phyloP scores from a whole-genome alignment of 2,888 invertebrate genomes.

The Drepanosiphum platanoidis region DNA sequence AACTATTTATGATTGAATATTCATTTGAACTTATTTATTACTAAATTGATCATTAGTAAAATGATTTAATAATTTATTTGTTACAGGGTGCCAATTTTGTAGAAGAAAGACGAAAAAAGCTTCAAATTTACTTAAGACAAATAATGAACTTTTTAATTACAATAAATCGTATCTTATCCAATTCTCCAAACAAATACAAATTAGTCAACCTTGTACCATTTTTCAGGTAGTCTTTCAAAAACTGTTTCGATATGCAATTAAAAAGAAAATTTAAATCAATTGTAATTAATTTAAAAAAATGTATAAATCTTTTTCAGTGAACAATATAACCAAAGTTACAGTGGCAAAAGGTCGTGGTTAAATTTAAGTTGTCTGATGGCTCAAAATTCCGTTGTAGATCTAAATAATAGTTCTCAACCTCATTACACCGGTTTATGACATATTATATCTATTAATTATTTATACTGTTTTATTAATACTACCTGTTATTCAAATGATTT shows the following conservation, averaged over 20 bases:
- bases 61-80: no score
- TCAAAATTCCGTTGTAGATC: constrained; percentile 52
- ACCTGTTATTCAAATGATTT: neutral
- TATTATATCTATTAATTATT: constrained; percentile 8
- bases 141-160: constrained; percentile 78
- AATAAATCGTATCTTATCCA: constrained; percentile 79
- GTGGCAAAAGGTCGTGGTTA: constrained; percentile 46
- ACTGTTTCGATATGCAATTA: neutral
- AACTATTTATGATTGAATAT: no score
- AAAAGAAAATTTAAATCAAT: neutral
- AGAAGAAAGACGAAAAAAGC: constrained; percentile 82
- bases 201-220: constrained; percentile 86
- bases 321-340: constrained; percentile 57
- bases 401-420: constrained; percentile 47
- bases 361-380: constrained; percentile 41
- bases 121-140: constrained; percentile 89
- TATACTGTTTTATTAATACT: constrained; percentile 30
- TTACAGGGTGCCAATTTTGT: constrained; percentile 82
- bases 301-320: constrained; percentile 32
- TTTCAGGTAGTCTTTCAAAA: constrained; percentile 75
- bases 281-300: neutral
- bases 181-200: constrained; percentile 79
- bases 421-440: constrained; percentile 60
- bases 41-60: no score
- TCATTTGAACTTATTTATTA: neutral